phyloP scores from a whole-genome alignment of 2,888 invertebrate species.

The Stenodema calcarata region DNA sequence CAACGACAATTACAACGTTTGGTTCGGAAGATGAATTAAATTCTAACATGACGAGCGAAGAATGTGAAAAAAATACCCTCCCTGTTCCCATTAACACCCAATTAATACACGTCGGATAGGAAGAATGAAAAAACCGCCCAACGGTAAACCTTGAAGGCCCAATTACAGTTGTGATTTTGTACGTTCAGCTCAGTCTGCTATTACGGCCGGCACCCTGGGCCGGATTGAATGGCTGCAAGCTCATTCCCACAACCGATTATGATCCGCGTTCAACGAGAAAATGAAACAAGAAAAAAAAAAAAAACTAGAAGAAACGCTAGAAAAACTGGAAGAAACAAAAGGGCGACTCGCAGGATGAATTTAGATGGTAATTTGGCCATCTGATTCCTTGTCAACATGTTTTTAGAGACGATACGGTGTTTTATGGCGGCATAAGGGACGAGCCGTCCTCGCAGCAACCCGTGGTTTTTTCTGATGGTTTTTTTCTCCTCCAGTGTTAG shows the following conservation, averaged over 20 bases:
- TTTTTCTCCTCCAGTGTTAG: background rate
- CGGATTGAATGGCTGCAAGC: background rate
- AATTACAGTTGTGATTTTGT: conserved; percentile 28
- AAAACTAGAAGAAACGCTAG: background rate
- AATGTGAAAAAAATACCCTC: background rate
- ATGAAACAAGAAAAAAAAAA: background rate
- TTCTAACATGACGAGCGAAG: no score
- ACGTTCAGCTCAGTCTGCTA: background rate
- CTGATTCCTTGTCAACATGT: conserved; percentile 9
- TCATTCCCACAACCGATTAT: conserved; percentile 34
- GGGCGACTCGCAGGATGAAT: background rate
- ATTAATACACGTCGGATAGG: conserved; percentile 20
- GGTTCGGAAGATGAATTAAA: no score
- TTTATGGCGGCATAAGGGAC: background rate
- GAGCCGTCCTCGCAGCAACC: background rate
- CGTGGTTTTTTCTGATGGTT: background rate
- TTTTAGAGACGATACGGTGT: background rate
- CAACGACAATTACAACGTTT: no score
- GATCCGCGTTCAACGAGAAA: background rate
- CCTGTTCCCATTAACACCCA: conserved; percentile 23
- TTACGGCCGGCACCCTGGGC: background rate
- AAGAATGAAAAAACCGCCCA: conserved; percentile 20
- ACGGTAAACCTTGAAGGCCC: conserved; percentile 9
- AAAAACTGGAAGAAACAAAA: conserved; percentile 5
- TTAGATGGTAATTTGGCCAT: conserved; percentile 12